phyloP scores from a whole-genome alignment of 35 echinoderm and acorn worm species.

The Heliocidaris erythrogramma region DNA sequence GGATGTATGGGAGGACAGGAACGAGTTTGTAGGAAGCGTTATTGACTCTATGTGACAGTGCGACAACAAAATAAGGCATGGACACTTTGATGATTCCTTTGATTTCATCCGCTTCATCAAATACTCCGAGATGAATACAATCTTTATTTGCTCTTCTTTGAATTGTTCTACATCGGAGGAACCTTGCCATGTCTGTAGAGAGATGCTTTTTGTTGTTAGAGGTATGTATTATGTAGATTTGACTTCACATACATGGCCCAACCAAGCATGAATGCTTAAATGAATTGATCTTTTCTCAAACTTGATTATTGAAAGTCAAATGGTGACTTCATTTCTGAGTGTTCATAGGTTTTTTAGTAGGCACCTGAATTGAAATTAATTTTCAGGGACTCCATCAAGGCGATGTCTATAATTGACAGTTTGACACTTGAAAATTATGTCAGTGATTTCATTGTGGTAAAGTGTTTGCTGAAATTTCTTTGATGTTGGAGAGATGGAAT shows the following conservation, averaged over 20 bases:
- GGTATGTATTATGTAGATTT: background rate
- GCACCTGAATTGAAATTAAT: background rate
- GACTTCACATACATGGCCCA: background rate
- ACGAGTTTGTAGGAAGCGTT: background rate
- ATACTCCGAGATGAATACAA: background rate
- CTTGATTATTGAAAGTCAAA: background rate
- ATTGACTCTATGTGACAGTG: background rate
- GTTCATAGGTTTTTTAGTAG: background rate
- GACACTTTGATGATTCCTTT: background rate
- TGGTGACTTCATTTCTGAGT: background rate
- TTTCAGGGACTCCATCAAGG: background rate
- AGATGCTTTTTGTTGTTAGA: background rate
- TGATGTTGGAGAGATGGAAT: background rate
- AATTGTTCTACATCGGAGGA: background rate
- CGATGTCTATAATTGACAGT: background rate
- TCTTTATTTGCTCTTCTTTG: slow-evolving; percentile 18
- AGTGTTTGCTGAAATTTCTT: background rate
- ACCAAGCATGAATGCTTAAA: background rate
- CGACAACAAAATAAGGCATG: background rate
- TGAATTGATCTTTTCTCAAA: background rate
- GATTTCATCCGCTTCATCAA: slow-evolving; percentile 16
- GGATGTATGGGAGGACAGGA: background rate
- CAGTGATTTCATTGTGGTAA: background rate
- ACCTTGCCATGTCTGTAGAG: background rate
- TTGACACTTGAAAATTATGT: background rate